Evolutionary conservation across 2,797 vertebrate species (phyloP), one percentile per base, ranked within the genome.

Genomic region (Muscicapa striata): DNA sequence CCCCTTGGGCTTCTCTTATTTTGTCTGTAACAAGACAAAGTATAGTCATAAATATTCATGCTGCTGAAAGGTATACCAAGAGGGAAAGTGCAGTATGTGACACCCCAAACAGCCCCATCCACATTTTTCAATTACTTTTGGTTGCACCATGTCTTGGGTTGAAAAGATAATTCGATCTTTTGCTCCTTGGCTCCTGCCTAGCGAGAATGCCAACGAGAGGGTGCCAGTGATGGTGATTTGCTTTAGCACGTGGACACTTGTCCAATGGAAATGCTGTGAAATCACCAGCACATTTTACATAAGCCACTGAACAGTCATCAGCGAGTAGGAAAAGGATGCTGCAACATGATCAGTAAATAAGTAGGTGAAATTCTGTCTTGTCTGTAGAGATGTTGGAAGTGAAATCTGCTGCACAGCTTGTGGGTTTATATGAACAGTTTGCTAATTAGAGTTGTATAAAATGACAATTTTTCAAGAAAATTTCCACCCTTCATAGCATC

Each of bases 351-450:
- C 94, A 94, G 94, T 96, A 97, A 97, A 96, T 97, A 97, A 97
- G 93, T 96, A 97, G 95, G 95, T 96, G 89, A 96, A 97, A 95
- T 97, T 94, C 94, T 94, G 86, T 87, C 94, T 96, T 91, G 73
- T 93, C 91, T 96, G 81, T 86, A 69, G 91, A 95, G 91, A 96
- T 94, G 87, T 87, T 96, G 95, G 95, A 96, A 96, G 63, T 87
- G 94, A 97, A 96, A 96, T 97, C 95, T 96, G 94, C 93, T 96
- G 95, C 95, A 97, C 95, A 96, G 96, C 94, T 97, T 97, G 95
- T 0, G 84, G 94, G 95, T 96, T 97, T 97, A 95, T 95, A 95
- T 87, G 96, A 97, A 97, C 90, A 97, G 96, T 97, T 97, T 96
- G 95, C 94, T 93, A 96, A 97, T 96, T 96, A 97, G 91, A 93